Evolutionary conservation across 2,888 invertebrate genomes (phyloP), one percentile per base, ranked within the genome.

Genomic region (Polia nebulosa): DNA sequence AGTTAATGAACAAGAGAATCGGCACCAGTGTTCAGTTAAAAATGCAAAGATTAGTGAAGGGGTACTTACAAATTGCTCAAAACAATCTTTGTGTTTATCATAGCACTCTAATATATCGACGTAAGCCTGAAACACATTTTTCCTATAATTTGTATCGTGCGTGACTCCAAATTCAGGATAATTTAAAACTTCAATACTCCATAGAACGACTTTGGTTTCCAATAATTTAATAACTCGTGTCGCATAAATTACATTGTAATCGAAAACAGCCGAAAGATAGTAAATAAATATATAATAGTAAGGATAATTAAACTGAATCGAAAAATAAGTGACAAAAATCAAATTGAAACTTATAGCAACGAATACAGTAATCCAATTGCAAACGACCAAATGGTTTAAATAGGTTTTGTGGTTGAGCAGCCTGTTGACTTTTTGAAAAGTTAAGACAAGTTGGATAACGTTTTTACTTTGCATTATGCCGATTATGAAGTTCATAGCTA

Each of bases 371-470:
- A 79, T 29, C 72, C 78, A 76, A 44, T 57, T 76, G 3, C 32
- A 41, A 20, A 69, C 5, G 0, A 57, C 44, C 0, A 63, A 60
- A 0, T 29, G 1, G 3, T 32, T 47, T 1, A 44, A 29, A 41
- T 13, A 9, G 11, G 17, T 44, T 9, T 49, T 25, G 0, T 52
- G 44, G 15, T 64, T 65, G 2, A 76, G 34, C 9, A 70, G 27
- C 22, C 52, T 67, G 36, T 80, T 60, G 2, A 73, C 34, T 20
- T 53, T 59, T 69, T 79, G 73, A 22, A 76, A 49, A 15, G n/a
- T 56, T 9, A 70, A 44, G 0, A 74, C 41, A 2, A 76, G 62
- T 4, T 58, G 34, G 2, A 80, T 29, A 11, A 56, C 57, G 0
- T 41, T 47, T 25, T 62, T 41, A 1, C 22, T 47, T 13, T 62